Evolutionary conservation across 2,888 invertebrate genomes (phyloP), one percentile per base, ranked within the genome.

Genomic region (Trachelus tabidus): DNA sequence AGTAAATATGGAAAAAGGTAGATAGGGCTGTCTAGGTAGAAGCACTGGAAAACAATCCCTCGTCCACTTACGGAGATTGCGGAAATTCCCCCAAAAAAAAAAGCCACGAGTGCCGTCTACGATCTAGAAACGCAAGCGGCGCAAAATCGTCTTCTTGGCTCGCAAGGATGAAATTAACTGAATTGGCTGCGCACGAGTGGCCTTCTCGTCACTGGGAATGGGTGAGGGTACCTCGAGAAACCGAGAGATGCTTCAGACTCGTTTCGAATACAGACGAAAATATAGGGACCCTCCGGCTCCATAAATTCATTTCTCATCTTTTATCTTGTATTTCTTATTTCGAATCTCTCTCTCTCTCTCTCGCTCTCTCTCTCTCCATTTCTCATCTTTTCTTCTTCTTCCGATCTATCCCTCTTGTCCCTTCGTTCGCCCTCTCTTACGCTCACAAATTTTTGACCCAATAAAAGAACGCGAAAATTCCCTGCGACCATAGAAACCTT

Each of bases 231-330:
- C 31, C 34, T 71, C 33, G 71, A 71, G 31, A 71, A 71, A 34
- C 71, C 56, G 23, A 56, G 56, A 56, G 56, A 71, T 34, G 71
- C 71, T 31, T 71, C 71, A 33, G 71, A 33, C 33, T 71, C 12
- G 12, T 68, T 74, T 78, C 33, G 23, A 3, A 37, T 33, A 34
- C 56, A 30, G 34, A 73, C 77, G 34, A 80, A 81, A 68, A 75
- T 78, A 73, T 4, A 68, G 15, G 34, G 69, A 33, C 68, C 77
- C 34, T 37, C 69, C 76, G 69, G 31, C 35, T 77, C 77, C 77
- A 79, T 80, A 76, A 79, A 80, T 80, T 78, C 76, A 69, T 77
- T 79, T 79, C 71, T 56, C 74, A 68, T 35, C 76, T 80, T 56
- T 56, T 56, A 56, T 56, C 23, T 56, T 71, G 34, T 71, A 71